These are phyloP conservation scores for Bungarus multicinctus DNA, from an alignment of 2,113 vertebrate species.

Conservation along the genomic window DNA sequence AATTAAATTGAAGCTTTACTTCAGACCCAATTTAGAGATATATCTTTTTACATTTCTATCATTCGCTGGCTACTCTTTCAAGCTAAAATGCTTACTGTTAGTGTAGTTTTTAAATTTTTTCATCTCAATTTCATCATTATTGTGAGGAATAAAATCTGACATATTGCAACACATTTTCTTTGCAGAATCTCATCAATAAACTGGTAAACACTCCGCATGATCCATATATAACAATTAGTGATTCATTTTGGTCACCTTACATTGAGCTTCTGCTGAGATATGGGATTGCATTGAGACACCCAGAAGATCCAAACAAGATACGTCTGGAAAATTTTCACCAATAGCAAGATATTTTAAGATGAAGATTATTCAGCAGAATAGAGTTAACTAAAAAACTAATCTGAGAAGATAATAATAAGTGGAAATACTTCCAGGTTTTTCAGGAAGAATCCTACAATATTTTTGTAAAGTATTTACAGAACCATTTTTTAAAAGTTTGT, in stretches of 20 bases:
- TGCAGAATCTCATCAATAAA: constrained; percentile 84
- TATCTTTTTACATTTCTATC: background rate
- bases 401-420: background rate
- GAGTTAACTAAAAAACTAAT: background rate
- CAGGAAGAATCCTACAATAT: background rate
- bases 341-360: constrained; percentile 24
- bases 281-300: constrained; percentile 83
- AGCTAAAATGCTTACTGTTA: background rate
- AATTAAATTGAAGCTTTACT: background rate
- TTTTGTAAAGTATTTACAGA: background rate
- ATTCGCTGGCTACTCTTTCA: background rate
- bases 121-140: constrained; percentile 6
- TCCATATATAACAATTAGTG: constrained; percentile 77
- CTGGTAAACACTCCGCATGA: constrained; percentile 81
- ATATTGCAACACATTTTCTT: background rate
- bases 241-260: constrained; percentile 90
- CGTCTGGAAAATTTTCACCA: constrained; percentile 77
- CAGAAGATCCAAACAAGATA: constrained; percentile 81
- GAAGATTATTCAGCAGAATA: background rate
- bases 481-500: background rate
- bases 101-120: constrained; percentile 1
- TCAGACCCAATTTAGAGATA: background rate
- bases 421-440: background rate
- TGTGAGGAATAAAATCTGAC: constrained; percentile 39
- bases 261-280: constrained; percentile 85